These are phyloP conservation scores for Brachyistius frenatus DNA, from an alignment of 2,113 vertebrate species.

Conservation along the genomic window DNA sequence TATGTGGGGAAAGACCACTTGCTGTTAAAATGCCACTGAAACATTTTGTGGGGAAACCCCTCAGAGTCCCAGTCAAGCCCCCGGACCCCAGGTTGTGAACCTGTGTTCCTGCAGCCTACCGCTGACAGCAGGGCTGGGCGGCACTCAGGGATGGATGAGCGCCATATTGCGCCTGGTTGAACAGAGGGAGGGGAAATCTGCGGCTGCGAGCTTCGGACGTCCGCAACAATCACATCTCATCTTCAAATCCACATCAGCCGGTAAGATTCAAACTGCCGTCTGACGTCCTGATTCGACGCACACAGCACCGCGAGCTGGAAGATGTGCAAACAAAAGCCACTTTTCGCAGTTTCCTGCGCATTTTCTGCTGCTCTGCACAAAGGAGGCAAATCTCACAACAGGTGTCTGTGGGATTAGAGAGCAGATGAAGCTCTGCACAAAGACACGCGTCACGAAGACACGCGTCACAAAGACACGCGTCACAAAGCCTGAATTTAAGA, in stretches of 20 bases:
- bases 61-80: neutral
- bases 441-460: no score
- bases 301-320: neutral
- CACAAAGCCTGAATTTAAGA: neutral
- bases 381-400: constrained; percentile 78
- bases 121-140: neutral
- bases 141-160: constrained; percentile 34
- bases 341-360: constrained; percentile 31
- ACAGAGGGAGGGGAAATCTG: constrained; percentile 60
- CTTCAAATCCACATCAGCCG: constrained; percentile 30
- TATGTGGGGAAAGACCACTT: neutral
- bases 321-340: neutral
- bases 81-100: neutral
- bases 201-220: constrained; percentile 2
- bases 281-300: no score
- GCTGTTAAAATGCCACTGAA: neutral
- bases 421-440: constrained; percentile 36
- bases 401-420: constrained; percentile 78
- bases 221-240: neutral
- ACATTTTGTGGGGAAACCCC: no score
- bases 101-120: neutral
- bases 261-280: constrained; percentile 54
- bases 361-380: constrained; percentile 45
- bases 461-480: neutral
- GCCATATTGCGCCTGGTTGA: constrained; percentile 80